Evolutionary conservation across 2,888 invertebrate genomes (phyloP), one percentile per base, ranked within the genome.

Genomic region (Nasonia oneida): DNA sequence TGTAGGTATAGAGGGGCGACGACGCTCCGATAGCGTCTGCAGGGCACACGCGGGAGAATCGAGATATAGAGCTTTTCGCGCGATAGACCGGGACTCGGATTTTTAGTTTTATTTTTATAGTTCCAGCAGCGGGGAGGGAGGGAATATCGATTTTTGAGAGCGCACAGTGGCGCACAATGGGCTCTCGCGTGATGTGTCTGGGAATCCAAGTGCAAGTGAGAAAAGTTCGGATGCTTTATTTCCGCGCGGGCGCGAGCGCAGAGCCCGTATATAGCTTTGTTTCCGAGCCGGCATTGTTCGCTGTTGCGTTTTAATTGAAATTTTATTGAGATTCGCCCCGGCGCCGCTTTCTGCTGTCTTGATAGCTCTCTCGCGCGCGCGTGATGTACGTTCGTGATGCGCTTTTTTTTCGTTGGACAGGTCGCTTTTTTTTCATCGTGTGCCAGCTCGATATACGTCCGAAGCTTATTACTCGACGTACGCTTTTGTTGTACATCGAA

Each of bases 101-200:
- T 74, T 29, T 61, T 37, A 42, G 12, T 77, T 80, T 81, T 81
- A 70, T 77, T 77, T 83, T 83, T 83, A 70, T 83, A 42, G 39
- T 73, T 71, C 64, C 42, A 75, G 84, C 67, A 33, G 37, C 29
- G 12, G 39, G 5, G 50, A 50, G 39, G n/a, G 64, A 64, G 81
- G 74, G 75, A 84, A 57, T 84, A 84, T 84, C 75, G 80, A 84
- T 79, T 84, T 79, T 33, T 14, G 73, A 23, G 33, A n/a, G 73
- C 47, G n/a, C 10, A 15, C 23, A 3, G 12, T 2, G 29, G 12
- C 10, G 29, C 67, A 67, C 67, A 67, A 67, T 33, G 33, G 33
- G 1, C 47, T 18, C 50, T 1, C 47, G 8, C 10, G 15, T 71
- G 37, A 37, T 37, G 18, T 61, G 75, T 53, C 33, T 53, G 75